Conservation (phyloP, 2,797 vertebrate genomes). For the Hybognathus amarus region DNA sequence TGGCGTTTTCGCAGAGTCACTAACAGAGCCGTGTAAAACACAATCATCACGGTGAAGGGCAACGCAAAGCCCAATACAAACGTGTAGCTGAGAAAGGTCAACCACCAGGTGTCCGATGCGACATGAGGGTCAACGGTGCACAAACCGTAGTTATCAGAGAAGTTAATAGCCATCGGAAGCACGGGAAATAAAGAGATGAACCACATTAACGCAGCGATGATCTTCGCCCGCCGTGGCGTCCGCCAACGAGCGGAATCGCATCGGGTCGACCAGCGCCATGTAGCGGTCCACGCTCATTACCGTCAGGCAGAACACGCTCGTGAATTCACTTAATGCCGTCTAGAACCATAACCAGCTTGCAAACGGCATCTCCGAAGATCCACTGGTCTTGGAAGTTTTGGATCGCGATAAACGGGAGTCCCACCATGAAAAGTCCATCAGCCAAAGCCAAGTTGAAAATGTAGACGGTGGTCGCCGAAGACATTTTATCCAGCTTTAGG, state of each 20-base stretch:
- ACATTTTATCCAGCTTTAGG: conserved; percentile 77
- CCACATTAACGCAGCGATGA: conserved; percentile 73
- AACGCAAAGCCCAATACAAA: conserved; percentile 78
- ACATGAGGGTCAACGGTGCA: conserved; percentile 67
- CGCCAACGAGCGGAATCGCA: conserved; percentile 73
- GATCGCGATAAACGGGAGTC: conserved; percentile 77
- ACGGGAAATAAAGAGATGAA: conserved; percentile 77
- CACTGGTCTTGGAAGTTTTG: conserved; percentile 77
- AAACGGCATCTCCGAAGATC: conserved; percentile 74
- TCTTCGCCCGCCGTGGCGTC: conserved; percentile 71
- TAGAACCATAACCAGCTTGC: conserved; percentile 79
- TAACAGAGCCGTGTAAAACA: conserved; percentile 70
- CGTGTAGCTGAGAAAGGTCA: conserved; percentile 74
- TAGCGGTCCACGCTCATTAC: conserved; percentile 82
- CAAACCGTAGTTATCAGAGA: conserved; percentile 64
- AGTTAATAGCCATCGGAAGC: conserved; percentile 79
- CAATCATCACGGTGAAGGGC: conserved; percentile 74
- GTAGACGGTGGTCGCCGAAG: conserved; percentile 78
- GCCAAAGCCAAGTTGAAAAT: conserved; percentile 81
- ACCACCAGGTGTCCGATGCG: conserved; percentile 67
- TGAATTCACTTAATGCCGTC: conserved; percentile 84
- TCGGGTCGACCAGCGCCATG: conserved; percentile 73
- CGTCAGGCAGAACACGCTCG: conserved; percentile 80
- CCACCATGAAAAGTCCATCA: conserved; percentile 81
- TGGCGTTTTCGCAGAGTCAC: conserved; percentile 64